phyloP scores from a whole-genome alignment of 2,113 vertebrate species.

The Dryoscopus gambensis region DNA sequence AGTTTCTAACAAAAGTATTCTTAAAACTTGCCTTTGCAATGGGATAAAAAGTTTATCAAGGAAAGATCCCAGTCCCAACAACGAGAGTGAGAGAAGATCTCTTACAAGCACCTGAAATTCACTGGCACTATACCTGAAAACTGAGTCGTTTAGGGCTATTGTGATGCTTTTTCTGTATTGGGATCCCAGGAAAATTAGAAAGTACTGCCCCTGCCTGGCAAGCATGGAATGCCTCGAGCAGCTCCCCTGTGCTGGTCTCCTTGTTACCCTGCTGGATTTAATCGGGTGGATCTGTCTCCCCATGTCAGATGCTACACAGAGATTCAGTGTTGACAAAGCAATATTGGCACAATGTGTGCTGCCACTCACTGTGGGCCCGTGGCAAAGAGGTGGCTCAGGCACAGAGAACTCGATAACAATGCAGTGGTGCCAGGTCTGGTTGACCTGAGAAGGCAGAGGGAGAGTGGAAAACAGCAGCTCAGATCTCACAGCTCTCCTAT shows the following conservation, averaged over 20 bases:
- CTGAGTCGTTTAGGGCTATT: background rate
- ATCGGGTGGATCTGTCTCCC: background rate
- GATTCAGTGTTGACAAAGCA: background rate
- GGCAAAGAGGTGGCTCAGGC: background rate
- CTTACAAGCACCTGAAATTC: background rate
- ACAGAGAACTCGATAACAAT: background rate
- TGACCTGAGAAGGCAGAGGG: background rate
- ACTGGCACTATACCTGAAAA: background rate
- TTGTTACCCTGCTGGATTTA: background rate
- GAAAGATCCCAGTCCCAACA: background rate
- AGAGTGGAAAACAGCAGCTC: background rate
- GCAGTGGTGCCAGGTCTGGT: fast-evolving
- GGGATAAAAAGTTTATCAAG: background rate
- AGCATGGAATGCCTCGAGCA: fast-evolving
- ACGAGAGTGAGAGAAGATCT: background rate
- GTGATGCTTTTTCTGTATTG: background rate
- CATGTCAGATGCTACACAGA: background rate
- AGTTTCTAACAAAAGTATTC: background rate
- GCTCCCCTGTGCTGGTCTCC: background rate
- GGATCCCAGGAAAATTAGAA: background rate
- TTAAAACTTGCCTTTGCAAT: background rate
- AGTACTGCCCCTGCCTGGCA: background rate
- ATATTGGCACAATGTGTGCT: background rate
- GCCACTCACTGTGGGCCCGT: background rate
- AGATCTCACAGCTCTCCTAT: background rate